Evolutionary conservation across 2,888 invertebrate genomes (phyloP).

Genomic region (Drosophila stalkeri): DNA sequence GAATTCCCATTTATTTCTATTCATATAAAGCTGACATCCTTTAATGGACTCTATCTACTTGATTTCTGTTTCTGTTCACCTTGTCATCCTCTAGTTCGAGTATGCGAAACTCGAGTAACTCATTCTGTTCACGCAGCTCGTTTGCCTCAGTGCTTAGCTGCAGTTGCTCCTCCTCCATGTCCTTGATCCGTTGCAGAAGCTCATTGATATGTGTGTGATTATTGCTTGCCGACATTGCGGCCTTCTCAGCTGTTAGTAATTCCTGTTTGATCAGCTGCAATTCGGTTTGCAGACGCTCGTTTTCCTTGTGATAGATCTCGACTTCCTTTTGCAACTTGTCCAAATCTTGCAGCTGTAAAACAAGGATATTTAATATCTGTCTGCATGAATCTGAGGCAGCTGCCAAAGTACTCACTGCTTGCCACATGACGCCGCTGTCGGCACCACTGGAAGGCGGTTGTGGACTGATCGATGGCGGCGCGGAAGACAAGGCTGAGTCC

Average conservation of each 20-base stretch:
- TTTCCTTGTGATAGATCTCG: conserved; percentile 84
- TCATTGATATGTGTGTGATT: conserved; percentile 80
- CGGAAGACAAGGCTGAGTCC: conserved; percentile 89
- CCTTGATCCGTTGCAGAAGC: conserved; percentile 84
- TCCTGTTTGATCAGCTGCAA: conserved; percentile 86
- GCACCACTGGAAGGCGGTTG: conserved; percentile 86
- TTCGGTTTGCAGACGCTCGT: conserved; percentile 85
- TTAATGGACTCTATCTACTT: background rate
- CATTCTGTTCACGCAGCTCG: conserved; percentile 92
- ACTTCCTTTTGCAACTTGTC: conserved; percentile 84
- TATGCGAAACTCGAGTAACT: conserved; percentile 91
- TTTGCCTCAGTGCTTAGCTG: conserved; percentile 89
- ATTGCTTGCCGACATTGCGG: conserved; percentile 84
- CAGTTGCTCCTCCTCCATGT: conserved; percentile 86
- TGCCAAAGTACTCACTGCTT: conserved; percentile 78
- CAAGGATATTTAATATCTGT: conserved; percentile 11
- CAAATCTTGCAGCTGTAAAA: conserved; percentile 79
- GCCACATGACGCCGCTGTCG: conserved; percentile 84
- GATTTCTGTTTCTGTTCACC: conserved; percentile 66
- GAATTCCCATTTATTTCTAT: background rate
- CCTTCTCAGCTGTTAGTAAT: conserved; percentile 86
- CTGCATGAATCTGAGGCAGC: background rate
- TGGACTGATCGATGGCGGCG: conserved; percentile 89
- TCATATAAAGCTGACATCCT: background rate
- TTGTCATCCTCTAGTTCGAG: conserved; percentile 90